Evolutionary conservation across 2,888 invertebrate genomes (phyloP).

Genomic region (Sminthurinus aureus): DNA sequence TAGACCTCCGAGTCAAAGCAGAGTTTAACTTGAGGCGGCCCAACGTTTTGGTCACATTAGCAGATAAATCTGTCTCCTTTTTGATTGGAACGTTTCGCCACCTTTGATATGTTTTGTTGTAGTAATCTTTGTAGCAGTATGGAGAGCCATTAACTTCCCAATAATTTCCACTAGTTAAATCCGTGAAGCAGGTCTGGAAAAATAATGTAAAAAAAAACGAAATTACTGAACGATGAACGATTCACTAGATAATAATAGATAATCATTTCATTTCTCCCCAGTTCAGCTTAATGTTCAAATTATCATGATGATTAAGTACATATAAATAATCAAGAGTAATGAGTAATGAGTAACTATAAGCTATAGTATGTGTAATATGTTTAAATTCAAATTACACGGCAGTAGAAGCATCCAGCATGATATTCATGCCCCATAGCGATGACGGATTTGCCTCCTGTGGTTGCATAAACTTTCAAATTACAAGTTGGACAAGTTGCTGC

Average conservation of each 20-base stretch:
- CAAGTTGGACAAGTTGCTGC: slow-evolving; percentile 38
- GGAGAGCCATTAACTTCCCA: slow-evolving; percentile 40
- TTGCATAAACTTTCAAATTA: slow-evolving; percentile 27
- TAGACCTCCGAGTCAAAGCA: slow-evolving; percentile 22
- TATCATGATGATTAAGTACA: too few species aligned
- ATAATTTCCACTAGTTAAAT: slow-evolving; percentile 27
- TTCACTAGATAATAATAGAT: too few species aligned
- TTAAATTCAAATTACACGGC: slow-evolving; percentile 17
- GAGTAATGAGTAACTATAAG: too few species aligned
- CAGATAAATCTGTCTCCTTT: slow-evolving; percentile 16
- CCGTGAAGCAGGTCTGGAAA: slow-evolving; percentile 39
- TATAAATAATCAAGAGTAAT: too few species aligned
- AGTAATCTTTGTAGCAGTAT: slow-evolving; percentile 41
- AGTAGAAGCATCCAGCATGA: slow-evolving; percentile 40
- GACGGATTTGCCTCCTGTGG: slow-evolving; percentile 29
- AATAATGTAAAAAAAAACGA: background rate
- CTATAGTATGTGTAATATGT: too few species aligned
- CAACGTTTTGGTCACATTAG: slow-evolving; percentile 35
- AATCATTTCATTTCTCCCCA: too few species aligned
- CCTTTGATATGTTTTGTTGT: slow-evolving; percentile 32
- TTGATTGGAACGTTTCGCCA: slow-evolving; percentile 34
- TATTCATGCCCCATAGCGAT: slow-evolving; percentile 40
- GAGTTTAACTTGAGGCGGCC: slow-evolving; percentile 32
- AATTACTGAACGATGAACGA: too few species aligned
- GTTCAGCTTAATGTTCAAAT: too few species aligned